Base-by-base conservation (phyloP, 2,113 vertebrate genomes). In the Bungarus multicinctus region DNA sequence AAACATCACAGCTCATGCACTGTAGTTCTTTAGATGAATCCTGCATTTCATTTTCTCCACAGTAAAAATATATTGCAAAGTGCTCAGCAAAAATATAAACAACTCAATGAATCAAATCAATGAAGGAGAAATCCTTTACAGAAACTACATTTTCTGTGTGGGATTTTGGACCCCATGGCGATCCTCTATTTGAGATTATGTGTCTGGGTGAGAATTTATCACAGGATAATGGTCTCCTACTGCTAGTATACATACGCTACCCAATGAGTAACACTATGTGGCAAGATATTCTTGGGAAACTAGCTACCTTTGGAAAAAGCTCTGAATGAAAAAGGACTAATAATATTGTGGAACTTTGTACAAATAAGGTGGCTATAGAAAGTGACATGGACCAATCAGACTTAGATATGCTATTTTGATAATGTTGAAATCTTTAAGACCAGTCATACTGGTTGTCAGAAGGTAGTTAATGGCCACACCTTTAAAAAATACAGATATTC, bases 31-130 rank as follows among this genome's bases (percentile, higher is more conserved):
- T 3, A 8, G 81, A 54, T 39, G 95, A 93, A 39, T 64, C 50
- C n/a, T 93, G 85, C 2, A 69, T 95, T 94, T 94, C 0, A 8
- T 94, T 93, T 94, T 64, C 89, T 92, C 93, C 92, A 25, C 5
- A 85, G 7, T 92, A 94, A 43, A 91, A 91, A 91, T 69, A 69
- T 86, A 74, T 69, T 86, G 85, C 81, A 43, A 87, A 87, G 57
- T 50, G 87, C 93, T 95, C 90, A 74, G 16, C 85, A 93, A 94
- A 54, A 57, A 93, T 43, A 85, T 93, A 96, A 95, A 93, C 91
- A 94, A 23, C 50, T 14, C 2, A 94, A 95, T 94, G 16, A 94
- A 96, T 95, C 91, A 95, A 93, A 93, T 90, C 93, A 95, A 93
- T 93, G 93, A 54, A 90, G 85, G 34, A 60, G 64, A 95, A 93